Conservation (phyloP, 2,113 vertebrate genomes). For the Osmerus mordax region DNA sequence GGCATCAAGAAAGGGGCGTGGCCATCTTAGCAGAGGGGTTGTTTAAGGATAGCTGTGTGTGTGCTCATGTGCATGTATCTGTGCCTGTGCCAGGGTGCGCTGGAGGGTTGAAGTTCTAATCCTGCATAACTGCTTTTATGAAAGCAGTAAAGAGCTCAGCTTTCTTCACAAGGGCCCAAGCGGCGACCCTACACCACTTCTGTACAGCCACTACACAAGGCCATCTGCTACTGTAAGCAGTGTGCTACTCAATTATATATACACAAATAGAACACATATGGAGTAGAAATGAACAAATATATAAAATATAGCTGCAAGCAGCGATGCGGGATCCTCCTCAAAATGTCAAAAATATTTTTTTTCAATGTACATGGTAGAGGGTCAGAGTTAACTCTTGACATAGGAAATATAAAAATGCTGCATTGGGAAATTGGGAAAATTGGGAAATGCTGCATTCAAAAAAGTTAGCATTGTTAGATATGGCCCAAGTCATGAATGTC, state of each 20-base stretch:
- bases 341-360: too few species aligned
- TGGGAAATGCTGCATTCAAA: too few species aligned
- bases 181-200: constrained; percentile 50
- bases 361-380: too few species aligned
- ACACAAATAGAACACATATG: constrained; percentile 29
- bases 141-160: constrained; percentile 41
- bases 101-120: constrained; percentile 22
- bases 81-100: background rate
- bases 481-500: too few species aligned
- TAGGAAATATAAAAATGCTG: too few species aligned
- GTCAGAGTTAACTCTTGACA: too few species aligned
- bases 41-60: constrained; percentile 41
- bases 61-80: background rate
- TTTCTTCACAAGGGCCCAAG: constrained; percentile 49
- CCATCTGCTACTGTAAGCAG: constrained; percentile 37
- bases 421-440: too few species aligned
- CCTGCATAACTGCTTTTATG: constrained; percentile 38
- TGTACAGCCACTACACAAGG: constrained; percentile 32
- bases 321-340: background rate
- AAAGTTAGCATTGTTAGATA: too few species aligned
- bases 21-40: constrained; percentile 29
- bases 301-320: background rate
- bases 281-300: constrained; percentile 42
- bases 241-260: constrained; percentile 6
- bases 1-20: constrained; percentile 20